These are phyloP conservation scores for Troides aeacus DNA, from an alignment of 2,888 invertebrate genomes.

Conservation along the genomic window DNA sequence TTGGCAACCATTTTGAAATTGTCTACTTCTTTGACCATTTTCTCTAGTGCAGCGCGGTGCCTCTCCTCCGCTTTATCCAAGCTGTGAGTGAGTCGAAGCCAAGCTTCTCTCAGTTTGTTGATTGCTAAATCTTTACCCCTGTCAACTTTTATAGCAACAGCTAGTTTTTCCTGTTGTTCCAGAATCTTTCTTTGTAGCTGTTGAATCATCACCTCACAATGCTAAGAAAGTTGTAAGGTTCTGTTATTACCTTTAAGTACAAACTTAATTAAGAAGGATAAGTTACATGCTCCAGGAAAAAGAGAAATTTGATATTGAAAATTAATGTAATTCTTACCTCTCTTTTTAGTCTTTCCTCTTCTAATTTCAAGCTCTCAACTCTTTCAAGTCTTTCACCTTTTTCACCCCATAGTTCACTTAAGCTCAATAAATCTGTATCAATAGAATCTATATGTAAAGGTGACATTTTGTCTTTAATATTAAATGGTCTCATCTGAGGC, in stretches of 20 bases:
- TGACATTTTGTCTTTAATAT: constrained; percentile 47
- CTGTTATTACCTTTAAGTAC: neutral
- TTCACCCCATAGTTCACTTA: constrained; percentile 84
- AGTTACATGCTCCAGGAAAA: too few relatives aligned
- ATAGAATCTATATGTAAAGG: constrained; percentile 58
- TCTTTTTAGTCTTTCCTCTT: constrained; percentile 88
- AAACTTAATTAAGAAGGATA: neutral
- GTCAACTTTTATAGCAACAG: constrained; percentile 89
- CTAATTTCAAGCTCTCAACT: constrained; percentile 73
- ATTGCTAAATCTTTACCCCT: constrained; percentile 86
- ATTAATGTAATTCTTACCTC: constrained; percentile 77
- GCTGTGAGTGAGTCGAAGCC: constrained; percentile 74
- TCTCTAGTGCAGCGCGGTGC: constrained; percentile 68
- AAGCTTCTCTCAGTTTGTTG: constrained; percentile 82
- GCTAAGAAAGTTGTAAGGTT: constrained; percentile 62
- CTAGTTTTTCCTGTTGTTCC: constrained; percentile 88
- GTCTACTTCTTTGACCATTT: constrained; percentile 77
- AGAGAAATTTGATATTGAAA: neutral
- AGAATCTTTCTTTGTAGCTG: constrained; percentile 85
- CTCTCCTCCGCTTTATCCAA: constrained; percentile 72
- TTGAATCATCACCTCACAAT: constrained; percentile 88
- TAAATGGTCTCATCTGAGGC: constrained; percentile 67
- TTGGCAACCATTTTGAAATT: constrained; percentile 64
- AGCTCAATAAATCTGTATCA: constrained; percentile 74
- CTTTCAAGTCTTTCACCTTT: constrained; percentile 62